Evolutionary conservation across 2,113 vertebrate genomes (phyloP), one percentile per base, ranked within the genome.

Genomic region (Cyrtonyx montezumae): DNA sequence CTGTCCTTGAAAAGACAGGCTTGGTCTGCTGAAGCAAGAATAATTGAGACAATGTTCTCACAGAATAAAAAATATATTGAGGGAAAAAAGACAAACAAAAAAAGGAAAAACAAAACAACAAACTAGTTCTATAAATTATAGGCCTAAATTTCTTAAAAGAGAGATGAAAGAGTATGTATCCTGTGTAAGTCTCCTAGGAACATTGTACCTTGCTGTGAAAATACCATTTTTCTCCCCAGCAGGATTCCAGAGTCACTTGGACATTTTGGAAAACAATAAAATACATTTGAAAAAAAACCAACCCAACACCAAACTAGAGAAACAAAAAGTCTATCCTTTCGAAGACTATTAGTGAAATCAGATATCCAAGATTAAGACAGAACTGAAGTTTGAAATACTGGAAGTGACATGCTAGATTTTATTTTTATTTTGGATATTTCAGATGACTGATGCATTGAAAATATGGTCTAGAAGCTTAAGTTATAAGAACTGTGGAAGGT

Each of bases 1-100:
- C 73, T 91, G 84, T 89, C 94, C 84, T 94, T 94, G 94, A 92
- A 91, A 84, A 92, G 67, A 67, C 32, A 74, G 59, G 13, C 51
- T 91, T 91, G 84, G 89, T 92, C 45, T 79, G 55, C 11, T 91
- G 91, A 84, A 95, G 81, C 78, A 93, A 40, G 32, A 84, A 70
- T 55, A 77, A 79, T 6, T 1, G 11, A 93, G 63, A 86, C 55
- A 86, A 63, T 22, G 28, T 45, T 87, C 67, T 66, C 81, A 63
- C 70, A 77, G 71, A 92, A 89, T 1, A 65, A 68, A 43, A 93
- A 87, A 93, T 51, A 45, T 4, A 37, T 55, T 75, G 63, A 40
- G 42, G 77, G 67, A 48, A 84, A 78, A 79, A 7, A 48, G 56
- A 68, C 25, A 66, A 61, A 68, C 25, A 66, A 40, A 6, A 14